Conservation (phyloP, 2,113 vertebrate species). For the Ameiurus melas region DNA sequence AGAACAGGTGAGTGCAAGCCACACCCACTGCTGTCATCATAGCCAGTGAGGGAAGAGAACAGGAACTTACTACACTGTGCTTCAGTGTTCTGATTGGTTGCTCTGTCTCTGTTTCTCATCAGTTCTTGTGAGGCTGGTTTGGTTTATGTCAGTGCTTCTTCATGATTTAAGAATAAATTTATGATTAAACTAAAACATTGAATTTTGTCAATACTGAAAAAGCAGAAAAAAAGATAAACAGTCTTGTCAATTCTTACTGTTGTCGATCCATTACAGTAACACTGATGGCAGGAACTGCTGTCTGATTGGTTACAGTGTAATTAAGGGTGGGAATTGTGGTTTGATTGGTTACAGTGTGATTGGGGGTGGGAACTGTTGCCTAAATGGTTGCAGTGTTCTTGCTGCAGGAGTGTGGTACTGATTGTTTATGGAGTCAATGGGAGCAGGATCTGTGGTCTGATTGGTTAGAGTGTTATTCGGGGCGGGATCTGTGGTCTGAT, state of each 20-base stretch:
- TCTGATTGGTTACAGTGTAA: background rate
- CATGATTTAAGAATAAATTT: too few species aligned
- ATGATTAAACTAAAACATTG: too few species aligned
- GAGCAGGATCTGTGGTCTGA: too few species aligned
- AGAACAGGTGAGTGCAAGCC: constrained; percentile 76
- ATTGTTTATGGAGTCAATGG: too few species aligned
- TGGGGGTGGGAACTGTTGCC: background rate
- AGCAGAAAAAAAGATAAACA: background rate
- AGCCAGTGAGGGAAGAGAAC: too few species aligned
- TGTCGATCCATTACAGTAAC: background rate
- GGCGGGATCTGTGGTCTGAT: too few species aligned
- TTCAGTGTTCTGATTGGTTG: background rate
- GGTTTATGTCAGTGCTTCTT: constrained; percentile 64
- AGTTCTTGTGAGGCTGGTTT: constrained; percentile 79
- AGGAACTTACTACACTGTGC: background rate
- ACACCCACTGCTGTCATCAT: background rate
- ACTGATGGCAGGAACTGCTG: background rate
- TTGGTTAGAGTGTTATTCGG: too few species aligned
- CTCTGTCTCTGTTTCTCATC: constrained; percentile 38
- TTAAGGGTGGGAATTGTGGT: background rate
- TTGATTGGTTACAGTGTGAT: background rate
- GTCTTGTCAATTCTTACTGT: background rate
- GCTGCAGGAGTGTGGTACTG: too few species aligned
- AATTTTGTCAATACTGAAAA: too few species aligned
- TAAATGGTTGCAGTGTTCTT: background rate